Conservation (phyloP, 2,113 vertebrate species). For the Pimephales promelas region DNA sequence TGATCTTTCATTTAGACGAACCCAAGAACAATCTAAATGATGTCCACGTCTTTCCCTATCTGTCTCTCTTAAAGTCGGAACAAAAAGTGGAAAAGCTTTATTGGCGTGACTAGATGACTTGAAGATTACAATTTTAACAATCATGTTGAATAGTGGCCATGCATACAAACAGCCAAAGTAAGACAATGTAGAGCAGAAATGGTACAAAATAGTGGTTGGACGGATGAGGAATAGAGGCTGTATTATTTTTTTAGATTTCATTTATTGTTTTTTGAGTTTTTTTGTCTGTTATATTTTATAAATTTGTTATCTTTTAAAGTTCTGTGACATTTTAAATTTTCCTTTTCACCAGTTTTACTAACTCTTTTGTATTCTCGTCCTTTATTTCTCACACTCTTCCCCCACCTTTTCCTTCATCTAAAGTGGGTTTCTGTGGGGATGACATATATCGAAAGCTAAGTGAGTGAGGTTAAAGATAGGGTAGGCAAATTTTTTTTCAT, state of each 20-base stretch:
- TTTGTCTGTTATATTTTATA: neutral
- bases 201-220: neutral
- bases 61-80: neutral
- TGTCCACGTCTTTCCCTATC: neutral
- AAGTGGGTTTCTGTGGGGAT: neutral
- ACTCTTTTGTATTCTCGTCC: too few relatives aligned
- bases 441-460: neutral
- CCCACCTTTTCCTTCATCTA: neutral
- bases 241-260: neutral
- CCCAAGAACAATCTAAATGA: neutral
- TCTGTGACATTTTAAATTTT: neutral
- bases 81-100: neutral
- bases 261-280: neutral
- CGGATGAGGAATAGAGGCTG: neutral
- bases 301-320: neutral
- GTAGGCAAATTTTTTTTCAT: too few relatives aligned
- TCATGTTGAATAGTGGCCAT: neutral
- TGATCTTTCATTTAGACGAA: constrained; percentile 5
- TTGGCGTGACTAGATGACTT: neutral
- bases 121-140: neutral
- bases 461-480: too few relatives aligned
- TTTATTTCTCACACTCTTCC: neutral
- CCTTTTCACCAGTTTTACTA: too few relatives aligned
- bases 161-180: neutral
- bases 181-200: neutral